Percentiles rank a stretch among this genome's conserved stretches.
These are phyloP conservation scores for Diloba caeruleocephala DNA, from an alignment of 2,888 invertebrate species.

Conservation along the genomic window DNA sequence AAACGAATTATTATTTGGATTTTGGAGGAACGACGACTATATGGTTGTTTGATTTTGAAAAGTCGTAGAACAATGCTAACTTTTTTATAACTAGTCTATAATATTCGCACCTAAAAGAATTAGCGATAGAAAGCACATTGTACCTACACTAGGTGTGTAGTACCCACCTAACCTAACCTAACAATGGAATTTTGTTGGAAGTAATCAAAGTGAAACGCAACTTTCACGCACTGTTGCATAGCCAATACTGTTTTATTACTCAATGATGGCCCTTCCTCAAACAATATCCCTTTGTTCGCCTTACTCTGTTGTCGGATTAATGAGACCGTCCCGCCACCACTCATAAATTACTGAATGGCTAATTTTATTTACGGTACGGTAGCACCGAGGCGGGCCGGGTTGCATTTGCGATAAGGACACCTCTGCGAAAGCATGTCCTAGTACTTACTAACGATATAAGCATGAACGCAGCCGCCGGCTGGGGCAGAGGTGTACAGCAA, in stretches of 20 bases:
- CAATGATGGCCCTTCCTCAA: slow-evolving; percentile 54
- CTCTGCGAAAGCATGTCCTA: slow-evolving; percentile 38
- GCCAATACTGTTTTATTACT: slow-evolving; percentile 38
- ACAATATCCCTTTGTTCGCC: slow-evolving; percentile 71
- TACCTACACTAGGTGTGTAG: no score
- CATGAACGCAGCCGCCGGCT: no score
- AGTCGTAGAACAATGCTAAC: no score
- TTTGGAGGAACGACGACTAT: no score
- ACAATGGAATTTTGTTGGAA: slow-evolving; percentile 9
- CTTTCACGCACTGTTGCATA: slow-evolving; percentile 29
- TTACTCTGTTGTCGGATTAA: slow-evolving; percentile 60
- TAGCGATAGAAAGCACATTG: no score
- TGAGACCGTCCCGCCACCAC: slow-evolving; percentile 57
- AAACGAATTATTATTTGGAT: no score
- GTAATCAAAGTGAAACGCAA: slow-evolving; percentile 12
- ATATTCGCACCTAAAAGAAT: no score
- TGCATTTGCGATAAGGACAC: slow-evolving; percentile 40
- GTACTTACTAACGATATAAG: slow-evolving; percentile 25
- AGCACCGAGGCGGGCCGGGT: slow-evolving; percentile 20
- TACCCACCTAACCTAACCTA: no score
- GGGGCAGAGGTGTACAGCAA: slow-evolving; percentile 25
- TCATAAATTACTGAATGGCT: slow-evolving; percentile 62
- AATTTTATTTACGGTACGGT: slow-evolving; percentile 48
- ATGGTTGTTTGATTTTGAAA: no score
- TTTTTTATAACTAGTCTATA: no score